These are phyloP conservation scores for Diplodus sargus DNA, from an alignment of 2,797 vertebrate species.

Conservation along the genomic window DNA sequence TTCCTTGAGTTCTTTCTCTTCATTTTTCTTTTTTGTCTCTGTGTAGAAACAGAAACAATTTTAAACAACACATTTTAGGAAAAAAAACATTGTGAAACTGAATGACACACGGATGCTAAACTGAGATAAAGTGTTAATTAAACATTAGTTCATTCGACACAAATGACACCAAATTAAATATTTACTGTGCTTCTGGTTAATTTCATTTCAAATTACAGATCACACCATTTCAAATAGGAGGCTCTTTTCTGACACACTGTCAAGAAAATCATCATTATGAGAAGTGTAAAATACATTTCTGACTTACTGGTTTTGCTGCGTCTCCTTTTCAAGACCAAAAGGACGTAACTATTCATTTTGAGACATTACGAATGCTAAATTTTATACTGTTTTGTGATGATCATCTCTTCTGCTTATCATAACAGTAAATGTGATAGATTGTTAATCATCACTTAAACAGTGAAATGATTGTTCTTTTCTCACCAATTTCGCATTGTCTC, in stretches of 20 bases:
- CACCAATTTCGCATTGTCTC: not conserved
- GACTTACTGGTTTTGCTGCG: not conserved
- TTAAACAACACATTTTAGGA: too few relatives aligned
- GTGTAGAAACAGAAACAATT: not conserved
- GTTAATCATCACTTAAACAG: not conserved
- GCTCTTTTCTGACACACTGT: too few relatives aligned
- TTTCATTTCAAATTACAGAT: too few relatives aligned
- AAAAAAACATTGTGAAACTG: not conserved
- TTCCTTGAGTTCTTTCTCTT: not conserved
- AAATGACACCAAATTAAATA: too few relatives aligned
- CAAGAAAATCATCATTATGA: not conserved
- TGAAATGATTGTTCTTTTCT: fast-evolving
- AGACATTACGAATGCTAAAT: too few relatives aligned
- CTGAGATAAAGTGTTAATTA: not conserved
- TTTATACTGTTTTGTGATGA: too few relatives aligned
- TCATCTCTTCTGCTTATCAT: fast-evolving
- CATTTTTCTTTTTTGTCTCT: not conserved
- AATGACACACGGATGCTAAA: not conserved
- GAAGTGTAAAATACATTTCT: fast-evolving
- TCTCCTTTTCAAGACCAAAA: constrained; percentile 5
- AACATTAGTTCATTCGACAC: too few relatives aligned
- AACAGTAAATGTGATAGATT: fast-evolving
- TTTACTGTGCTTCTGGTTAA: too few relatives aligned
- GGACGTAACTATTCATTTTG: too few relatives aligned
- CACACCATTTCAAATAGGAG: too few relatives aligned